Percentiles rank a stretch among this genome's conserved stretches.
Evolutionary conservation across 1,140 invertebrate genomes (phyloP).

Genomic region (Bombus cullumanus): DNA sequence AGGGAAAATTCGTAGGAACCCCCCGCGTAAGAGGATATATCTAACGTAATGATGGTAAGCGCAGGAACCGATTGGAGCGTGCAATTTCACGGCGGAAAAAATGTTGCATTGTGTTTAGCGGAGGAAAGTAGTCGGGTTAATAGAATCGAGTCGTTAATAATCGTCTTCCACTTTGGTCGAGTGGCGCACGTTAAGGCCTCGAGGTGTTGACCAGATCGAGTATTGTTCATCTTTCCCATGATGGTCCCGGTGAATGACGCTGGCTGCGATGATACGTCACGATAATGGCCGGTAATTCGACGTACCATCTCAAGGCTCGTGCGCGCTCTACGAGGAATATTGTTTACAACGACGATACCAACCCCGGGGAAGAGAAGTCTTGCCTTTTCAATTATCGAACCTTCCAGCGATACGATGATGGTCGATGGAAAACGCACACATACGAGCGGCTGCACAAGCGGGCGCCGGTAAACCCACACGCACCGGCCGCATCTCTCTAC

Average conservation of each 20-base stretch:
- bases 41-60: slow-evolving; percentile 31
- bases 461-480: slow-evolving; percentile 64
- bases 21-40: background rate
- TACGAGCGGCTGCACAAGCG: slow-evolving; percentile 24
- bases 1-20: background rate
- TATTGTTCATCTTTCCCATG: slow-evolving; percentile 69
- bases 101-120: slow-evolving; percentile 35
- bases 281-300: slow-evolving; percentile 79
- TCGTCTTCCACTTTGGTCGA: slow-evolving; percentile 64
- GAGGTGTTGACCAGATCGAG: slow-evolving; percentile 67
- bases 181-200: slow-evolving; percentile 62
- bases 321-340: slow-evolving; percentile 68
- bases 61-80: slow-evolving; percentile 17
- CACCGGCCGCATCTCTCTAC: slow-evolving; percentile 51
- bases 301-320: slow-evolving; percentile 66
- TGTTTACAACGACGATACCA: slow-evolving; percentile 64
- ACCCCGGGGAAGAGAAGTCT: slow-evolving; percentile 56
- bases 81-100: slow-evolving; percentile 13
- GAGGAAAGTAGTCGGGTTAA: slow-evolving; percentile 53
- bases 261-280: slow-evolving; percentile 74
- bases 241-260: slow-evolving; percentile 69
- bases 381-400: slow-evolving; percentile 73
- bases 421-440: slow-evolving; percentile 50
- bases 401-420: slow-evolving; percentile 65
- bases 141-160: slow-evolving; percentile 66